phyloP scores from a whole-genome alignment of 2,113 vertebrate genomes.

The Cottus gobio region DNA sequence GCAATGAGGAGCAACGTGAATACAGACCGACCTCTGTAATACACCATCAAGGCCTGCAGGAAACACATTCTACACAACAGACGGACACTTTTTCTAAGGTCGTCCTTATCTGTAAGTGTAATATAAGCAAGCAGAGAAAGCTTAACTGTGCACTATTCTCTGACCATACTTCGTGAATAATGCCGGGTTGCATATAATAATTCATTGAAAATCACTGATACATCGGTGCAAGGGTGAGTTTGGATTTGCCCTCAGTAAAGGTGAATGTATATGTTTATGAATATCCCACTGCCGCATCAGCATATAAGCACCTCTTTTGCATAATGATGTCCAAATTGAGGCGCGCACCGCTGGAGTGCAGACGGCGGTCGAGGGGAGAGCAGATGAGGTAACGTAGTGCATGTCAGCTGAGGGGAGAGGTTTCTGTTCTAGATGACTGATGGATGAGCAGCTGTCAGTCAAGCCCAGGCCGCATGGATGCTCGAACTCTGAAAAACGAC shows the following conservation, averaged over 20 bases:
- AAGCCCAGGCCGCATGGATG: background rate
- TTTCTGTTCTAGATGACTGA: slow-evolving; percentile 19
- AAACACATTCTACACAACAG: slow-evolving; percentile 3
- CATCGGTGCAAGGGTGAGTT: background rate
- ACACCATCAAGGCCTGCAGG: slow-evolving; percentile 10
- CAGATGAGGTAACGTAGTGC: background rate
- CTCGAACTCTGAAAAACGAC: background rate
- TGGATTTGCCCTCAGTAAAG: slow-evolving; percentile 29
- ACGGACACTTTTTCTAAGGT: background rate
- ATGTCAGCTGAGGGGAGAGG: slow-evolving; percentile 14
- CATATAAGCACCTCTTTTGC: slow-evolving; percentile 12
- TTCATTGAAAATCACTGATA: slow-evolving; percentile 33
- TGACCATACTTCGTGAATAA: slow-evolving; percentile 1
- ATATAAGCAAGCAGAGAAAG: slow-evolving; percentile 10
- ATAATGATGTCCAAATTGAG: slow-evolving; percentile 27
- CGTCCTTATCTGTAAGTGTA: background rate
- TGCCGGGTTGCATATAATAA: slow-evolving; percentile 10
- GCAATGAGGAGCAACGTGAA: slow-evolving; percentile 55
- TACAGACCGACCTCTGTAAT: slow-evolving; percentile 1
- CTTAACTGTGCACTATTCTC: slow-evolving; percentile 1
- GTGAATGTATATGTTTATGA: slow-evolving; percentile 31
- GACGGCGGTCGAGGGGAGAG: background rate
- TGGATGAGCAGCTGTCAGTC: slow-evolving; percentile 19
- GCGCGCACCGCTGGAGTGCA: background rate
- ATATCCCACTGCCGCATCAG: slow-evolving; percentile 14